phyloP scores from a whole-genome alignment of 2,797 vertebrate species.

The Mus caroli region DNA sequence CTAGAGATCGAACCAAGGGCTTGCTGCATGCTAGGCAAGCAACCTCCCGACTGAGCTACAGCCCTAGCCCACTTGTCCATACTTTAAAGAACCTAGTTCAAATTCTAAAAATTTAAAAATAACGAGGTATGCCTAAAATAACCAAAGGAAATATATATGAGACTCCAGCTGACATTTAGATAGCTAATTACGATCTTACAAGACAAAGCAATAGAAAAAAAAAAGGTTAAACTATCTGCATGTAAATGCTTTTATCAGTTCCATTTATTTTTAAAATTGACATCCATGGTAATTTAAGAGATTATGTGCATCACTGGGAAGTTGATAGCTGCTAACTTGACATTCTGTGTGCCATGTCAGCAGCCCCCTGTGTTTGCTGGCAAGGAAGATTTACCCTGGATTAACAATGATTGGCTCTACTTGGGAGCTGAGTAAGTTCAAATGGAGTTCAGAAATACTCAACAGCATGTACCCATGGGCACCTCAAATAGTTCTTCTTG shows the following conservation, averaged over 20 bases:
- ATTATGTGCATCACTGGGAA: not conserved
- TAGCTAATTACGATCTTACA: not conserved
- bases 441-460: constrained; percentile 63
- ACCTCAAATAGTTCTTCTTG: constrained; percentile 36
- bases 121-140: not conserved
- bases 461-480: not conserved
- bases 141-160: not conserved
- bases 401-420: constrained; percentile 72
- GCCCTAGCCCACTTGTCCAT: not conserved
- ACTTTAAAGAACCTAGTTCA: constrained; percentile 18
- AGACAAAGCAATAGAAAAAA: not conserved
- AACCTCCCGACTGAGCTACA: not conserved
- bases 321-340: not conserved
- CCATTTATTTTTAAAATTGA: not conserved
- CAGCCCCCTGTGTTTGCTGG: not conserved
- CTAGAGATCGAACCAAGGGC: not conserved
- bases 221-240: not conserved
- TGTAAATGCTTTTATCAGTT: not conserved
- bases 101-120: constrained; percentile 5
- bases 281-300: not conserved
- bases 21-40: not conserved
- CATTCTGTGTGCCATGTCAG: not conserved
- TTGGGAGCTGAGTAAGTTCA: constrained; percentile 70
- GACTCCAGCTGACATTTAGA: not conserved
- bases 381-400: constrained; percentile 4